A percentile compares a stretch with the other conserved stretches of the same genome.
Conservation (phyloP, 2,113 vertebrate species). For the Columba livia region DNA sequence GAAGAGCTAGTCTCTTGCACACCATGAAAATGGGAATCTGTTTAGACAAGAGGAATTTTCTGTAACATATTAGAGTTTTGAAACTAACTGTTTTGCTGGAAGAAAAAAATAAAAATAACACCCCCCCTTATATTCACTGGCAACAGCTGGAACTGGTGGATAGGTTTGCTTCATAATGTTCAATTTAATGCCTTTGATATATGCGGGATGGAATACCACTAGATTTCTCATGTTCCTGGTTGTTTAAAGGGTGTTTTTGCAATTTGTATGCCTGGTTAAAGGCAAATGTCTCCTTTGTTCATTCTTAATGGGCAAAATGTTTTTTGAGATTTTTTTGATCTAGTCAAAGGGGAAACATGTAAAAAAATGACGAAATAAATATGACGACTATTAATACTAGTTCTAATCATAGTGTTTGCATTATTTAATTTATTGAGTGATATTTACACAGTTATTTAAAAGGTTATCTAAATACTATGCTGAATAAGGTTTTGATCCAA, state of each 20-base stretch:
- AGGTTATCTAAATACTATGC: not conserved
- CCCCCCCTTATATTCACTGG: not conserved
- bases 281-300: not conserved
- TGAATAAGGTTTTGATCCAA: not conserved
- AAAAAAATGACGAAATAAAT: not conserved
- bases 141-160: not conserved
- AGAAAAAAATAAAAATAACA: not conserved
- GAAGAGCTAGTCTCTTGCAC: not conserved
- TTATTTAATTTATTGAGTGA: not conserved
- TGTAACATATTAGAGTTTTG: not conserved
- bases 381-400: not conserved
- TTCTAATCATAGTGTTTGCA: not conserved
- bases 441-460: not conserved
- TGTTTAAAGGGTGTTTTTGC: not conserved
- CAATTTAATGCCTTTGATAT: not conserved
- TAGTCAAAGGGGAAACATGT: not conserved
- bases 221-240: not conserved
- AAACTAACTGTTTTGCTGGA: not conserved
- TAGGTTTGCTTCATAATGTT: conserved; percentile 2
- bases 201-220: not conserved
- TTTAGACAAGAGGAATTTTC: not conserved
- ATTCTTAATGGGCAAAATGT: not conserved
- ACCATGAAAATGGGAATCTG: not conserved
- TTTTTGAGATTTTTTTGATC: not conserved
- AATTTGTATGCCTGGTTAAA: not conserved